Evolutionary conservation across 2,888 invertebrate genomes (phyloP).

Genomic region (Megalurothrips usitatus): DNA sequence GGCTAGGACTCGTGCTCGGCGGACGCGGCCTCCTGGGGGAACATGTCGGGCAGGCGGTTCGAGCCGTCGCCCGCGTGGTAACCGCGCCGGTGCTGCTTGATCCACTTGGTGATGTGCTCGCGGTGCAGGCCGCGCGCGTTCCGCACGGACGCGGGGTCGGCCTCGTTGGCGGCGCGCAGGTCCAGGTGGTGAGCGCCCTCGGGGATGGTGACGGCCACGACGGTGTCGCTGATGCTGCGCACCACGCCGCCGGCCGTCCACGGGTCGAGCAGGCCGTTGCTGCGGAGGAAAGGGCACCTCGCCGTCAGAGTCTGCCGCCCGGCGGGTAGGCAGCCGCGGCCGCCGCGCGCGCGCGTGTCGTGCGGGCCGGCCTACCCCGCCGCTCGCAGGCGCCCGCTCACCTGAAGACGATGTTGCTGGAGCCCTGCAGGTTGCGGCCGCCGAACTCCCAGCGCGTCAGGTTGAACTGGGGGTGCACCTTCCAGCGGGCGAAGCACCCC

Average conservation of each 20-base stretch:
- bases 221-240: conserved; percentile 59
- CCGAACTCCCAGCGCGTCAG: conserved; percentile 75
- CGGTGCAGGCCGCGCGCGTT: conserved; percentile 60
- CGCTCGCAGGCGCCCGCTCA: conserved; percentile 35
- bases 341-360: too few species aligned
- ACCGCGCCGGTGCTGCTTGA: conserved; percentile 41
- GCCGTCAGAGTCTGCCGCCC: not conserved
- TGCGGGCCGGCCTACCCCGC: too few species aligned
- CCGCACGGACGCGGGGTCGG: conserved; percentile 63
- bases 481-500: conserved; percentile 64
- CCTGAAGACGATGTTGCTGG: conserved; percentile 57
- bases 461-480: conserved; percentile 61
- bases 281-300: conserved; percentile 43
- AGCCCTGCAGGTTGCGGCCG: conserved; percentile 62
- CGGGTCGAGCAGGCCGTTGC: conserved; percentile 81
- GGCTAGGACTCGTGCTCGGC: too few species aligned
- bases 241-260: conserved; percentile 84
- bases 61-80: not conserved
- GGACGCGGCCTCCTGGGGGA: too few species aligned
- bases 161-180: conserved; percentile 59
- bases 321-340: not conserved
- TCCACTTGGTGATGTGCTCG: conserved; percentile 59
- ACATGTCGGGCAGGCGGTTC: too few species aligned
- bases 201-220: conserved; percentile 67
- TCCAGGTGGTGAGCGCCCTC: conserved; percentile 86